phyloP scores from a whole-genome alignment of 2,113 vertebrate species.

The Lycaon pictus region DNA sequence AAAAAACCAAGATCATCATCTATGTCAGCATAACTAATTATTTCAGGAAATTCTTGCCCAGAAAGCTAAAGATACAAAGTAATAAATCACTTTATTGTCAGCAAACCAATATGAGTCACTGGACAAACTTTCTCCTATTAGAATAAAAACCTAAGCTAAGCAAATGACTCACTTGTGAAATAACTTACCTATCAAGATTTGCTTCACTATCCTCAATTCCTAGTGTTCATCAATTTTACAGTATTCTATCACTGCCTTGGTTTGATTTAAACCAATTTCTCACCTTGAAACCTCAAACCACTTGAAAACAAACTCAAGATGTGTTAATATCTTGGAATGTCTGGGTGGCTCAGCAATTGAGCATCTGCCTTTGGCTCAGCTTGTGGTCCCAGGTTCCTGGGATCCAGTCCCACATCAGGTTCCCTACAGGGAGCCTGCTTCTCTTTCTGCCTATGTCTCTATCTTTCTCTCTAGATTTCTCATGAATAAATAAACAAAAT shows the following conservation, averaged over 20 bases:
- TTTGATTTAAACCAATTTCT: background rate
- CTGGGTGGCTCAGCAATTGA: too few relatives aligned
- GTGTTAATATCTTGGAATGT: background rate
- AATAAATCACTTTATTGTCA: background rate
- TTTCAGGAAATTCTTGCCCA: background rate
- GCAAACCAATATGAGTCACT: background rate
- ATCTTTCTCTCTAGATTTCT: too few relatives aligned
- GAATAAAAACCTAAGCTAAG: background rate
- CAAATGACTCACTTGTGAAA: background rate
- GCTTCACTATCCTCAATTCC: background rate
- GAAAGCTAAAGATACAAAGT: background rate
- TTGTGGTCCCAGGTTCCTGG: too few relatives aligned
- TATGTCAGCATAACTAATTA: background rate
- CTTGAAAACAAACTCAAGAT: background rate
- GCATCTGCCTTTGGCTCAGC: too few relatives aligned
- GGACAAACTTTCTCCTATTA: background rate
- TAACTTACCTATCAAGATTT: background rate
- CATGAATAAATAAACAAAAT: too few relatives aligned
- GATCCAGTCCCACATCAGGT: too few relatives aligned
- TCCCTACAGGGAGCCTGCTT: too few relatives aligned
- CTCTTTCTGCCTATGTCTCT: too few relatives aligned
- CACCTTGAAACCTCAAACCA: background rate
- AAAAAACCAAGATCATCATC: background rate
- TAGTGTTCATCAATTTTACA: background rate
- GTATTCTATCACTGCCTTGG: background rate